Percentiles rank a stretch among this genome's conserved stretches.
phyloP scores from a whole-genome alignment of 2,797 vertebrate species.

The Limosa lapponica region DNA sequence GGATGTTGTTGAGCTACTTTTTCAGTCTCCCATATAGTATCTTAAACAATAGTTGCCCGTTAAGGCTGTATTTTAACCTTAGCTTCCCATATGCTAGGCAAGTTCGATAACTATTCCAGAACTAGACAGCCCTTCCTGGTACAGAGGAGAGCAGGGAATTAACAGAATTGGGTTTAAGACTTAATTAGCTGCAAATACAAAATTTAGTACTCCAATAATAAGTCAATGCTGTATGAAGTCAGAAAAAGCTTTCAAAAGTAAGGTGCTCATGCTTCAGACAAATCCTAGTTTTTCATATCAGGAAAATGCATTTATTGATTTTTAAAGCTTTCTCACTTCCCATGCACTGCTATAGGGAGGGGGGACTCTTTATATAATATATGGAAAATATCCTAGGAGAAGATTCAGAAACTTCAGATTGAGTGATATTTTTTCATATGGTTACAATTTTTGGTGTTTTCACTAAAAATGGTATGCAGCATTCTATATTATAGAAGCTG shows the following conservation, averaged over 20 bases:
- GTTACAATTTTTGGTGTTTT: neutral
- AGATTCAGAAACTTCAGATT: neutral
- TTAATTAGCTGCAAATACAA: neutral
- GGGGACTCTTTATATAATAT: neutral
- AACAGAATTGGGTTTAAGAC: neutral
- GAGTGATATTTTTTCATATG: neutral
- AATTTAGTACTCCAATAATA: neutral
- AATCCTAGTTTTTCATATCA: neutral
- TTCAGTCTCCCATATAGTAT: neutral
- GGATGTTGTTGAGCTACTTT: neutral
- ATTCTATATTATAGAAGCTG: neutral
- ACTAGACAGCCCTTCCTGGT: neutral
- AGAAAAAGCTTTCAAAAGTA: neutral
- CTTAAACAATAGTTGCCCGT: accelerated
- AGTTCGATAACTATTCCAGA: neutral
- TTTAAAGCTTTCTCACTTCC: neutral
- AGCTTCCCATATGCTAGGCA: neutral
- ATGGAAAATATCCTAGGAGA: neutral
- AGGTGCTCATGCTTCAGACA: accelerated
- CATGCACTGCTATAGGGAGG: accelerated
- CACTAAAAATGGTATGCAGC: neutral
- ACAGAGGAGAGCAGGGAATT: neutral
- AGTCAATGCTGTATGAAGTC: neutral
- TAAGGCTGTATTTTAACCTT: neutral
- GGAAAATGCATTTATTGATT: neutral